A percentile compares a stretch with the other conserved stretches of the same genome.
Evolutionary conservation across 2,113 vertebrate genomes (phyloP).

Genomic region (human (Homo sapiens)): DNA sequence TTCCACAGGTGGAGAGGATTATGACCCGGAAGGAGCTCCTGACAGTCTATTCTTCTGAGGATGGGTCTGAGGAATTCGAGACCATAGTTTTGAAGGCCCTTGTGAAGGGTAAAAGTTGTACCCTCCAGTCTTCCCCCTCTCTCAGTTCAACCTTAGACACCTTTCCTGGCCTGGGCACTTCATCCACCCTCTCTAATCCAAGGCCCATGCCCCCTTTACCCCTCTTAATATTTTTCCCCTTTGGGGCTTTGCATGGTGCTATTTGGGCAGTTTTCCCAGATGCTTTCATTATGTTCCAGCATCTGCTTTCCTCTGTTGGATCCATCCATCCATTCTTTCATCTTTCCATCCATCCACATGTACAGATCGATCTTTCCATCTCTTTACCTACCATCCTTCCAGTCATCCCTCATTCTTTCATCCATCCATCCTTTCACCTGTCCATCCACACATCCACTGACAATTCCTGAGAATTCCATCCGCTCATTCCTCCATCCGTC

Average conservation of each 20-base stretch:
- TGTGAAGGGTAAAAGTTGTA: constrained; percentile 85
- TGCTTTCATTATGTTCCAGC: neutral
- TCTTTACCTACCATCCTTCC: neutral
- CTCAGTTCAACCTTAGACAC: neutral
- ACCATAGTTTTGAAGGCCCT: constrained; percentile 90
- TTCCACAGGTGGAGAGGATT: constrained; percentile 86
- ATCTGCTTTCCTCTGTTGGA: neutral
- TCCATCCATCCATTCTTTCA: neutral
- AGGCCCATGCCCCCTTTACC: neutral
- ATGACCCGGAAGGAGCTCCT: constrained; percentile 89
- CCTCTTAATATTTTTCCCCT: neutral
- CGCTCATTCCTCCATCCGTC: too few species aligned
- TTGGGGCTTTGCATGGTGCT: neutral
- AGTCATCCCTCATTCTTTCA: neutral
- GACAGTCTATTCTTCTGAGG: constrained; percentile 88
- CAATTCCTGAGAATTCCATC: neutral
- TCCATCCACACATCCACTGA: neutral
- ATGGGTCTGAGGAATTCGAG: constrained; percentile 90
- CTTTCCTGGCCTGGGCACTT: neutral
- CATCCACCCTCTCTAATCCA: neutral
- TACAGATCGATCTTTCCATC: neutral
- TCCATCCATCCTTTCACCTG: neutral
- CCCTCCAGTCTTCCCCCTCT: neutral
- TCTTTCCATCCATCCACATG: neutral
- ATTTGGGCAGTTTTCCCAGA: neutral